phyloP scores from a whole-genome alignment of 2,113 vertebrate species.

The Amphiprion ocellaris region DNA sequence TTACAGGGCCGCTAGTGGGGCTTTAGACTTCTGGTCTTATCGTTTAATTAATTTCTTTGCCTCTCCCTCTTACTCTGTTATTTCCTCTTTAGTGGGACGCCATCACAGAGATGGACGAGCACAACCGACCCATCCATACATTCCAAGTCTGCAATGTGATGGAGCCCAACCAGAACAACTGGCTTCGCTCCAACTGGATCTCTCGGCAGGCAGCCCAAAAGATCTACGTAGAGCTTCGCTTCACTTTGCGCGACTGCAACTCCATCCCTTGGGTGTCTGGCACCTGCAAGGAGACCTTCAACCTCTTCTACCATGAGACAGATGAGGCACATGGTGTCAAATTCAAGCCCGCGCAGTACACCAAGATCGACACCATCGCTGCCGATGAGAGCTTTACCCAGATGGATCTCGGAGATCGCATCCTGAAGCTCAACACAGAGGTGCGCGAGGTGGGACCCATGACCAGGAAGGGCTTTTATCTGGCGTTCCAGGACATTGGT shows the following conservation, averaged over 20 bases:
- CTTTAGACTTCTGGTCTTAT: not conserved
- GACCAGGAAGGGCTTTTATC: conserved; percentile 92
- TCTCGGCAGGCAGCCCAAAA: conserved; percentile 95
- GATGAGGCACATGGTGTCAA: conserved; percentile 92
- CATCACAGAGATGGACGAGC: conserved; percentile 98
- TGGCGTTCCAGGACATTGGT: conserved; percentile 97
- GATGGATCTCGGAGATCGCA: conserved; percentile 96
- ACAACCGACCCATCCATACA: conserved; percentile 95
- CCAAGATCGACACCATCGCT: conserved; percentile 96
- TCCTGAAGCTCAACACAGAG: conserved; percentile 97
- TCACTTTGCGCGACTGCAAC: conserved; percentile 96
- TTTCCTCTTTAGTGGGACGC: conserved; percentile 91
- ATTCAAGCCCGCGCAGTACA: conserved; percentile 91
- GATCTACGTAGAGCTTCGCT: conserved; percentile 96
- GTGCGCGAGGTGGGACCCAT: conserved; percentile 95
- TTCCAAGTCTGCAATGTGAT: conserved; percentile 98
- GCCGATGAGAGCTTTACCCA: conserved; percentile 98
- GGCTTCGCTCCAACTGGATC: conserved; percentile 97
- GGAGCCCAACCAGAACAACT: conserved; percentile 98
- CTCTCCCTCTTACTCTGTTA: conserved; percentile 2
- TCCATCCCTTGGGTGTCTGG: conserved; percentile 97
- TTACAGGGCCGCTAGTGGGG: not conserved
- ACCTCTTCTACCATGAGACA: conserved; percentile 93
- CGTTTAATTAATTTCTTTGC: conserved; percentile 22
- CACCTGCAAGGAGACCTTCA: conserved; percentile 98